Conservation (phyloP, 1,140 invertebrate species). For the Scaptomyza montana region DNA sequence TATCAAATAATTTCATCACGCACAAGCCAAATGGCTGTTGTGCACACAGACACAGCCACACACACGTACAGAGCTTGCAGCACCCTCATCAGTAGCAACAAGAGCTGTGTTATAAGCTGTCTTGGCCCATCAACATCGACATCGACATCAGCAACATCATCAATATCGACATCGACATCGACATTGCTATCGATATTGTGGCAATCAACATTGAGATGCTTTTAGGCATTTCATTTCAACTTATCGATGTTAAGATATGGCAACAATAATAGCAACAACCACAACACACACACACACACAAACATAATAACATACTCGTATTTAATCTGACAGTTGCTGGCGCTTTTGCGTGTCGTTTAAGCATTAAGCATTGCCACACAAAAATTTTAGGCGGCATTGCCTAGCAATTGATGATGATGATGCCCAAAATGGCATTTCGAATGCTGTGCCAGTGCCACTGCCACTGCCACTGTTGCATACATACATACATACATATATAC, state of each 20-base stretch:
- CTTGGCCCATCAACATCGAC: slow-evolving; percentile 2
- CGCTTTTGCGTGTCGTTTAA: slow-evolving; percentile 12
- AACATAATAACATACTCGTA: not conserved
- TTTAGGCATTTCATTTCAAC: slow-evolving; percentile 33
- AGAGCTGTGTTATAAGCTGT: slow-evolving; percentile 7
- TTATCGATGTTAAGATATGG: slow-evolving; percentile 26
- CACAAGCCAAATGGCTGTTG: slow-evolving; percentile 17
- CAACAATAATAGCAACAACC: not conserved
- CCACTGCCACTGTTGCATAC: slow-evolving; percentile 57
- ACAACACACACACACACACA: not conserved
- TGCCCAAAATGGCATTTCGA: slow-evolving; percentile 28
- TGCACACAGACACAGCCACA: not conserved
- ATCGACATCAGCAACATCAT: not conserved
- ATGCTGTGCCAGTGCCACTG: slow-evolving; percentile 46
- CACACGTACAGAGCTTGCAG: slow-evolving; percentile 12
- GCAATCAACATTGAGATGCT: slow-evolving; percentile 26
- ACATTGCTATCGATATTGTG: slow-evolving; percentile 38
- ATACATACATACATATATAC: slow-evolving; percentile 24
- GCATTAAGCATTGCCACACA: not conserved
- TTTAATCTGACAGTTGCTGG: slow-evolving; percentile 16
- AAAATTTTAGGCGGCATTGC: slow-evolving; percentile 24
- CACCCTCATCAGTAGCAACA: slow-evolving; percentile 11
- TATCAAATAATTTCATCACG: slow-evolving; percentile 48
- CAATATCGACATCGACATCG: slow-evolving; percentile 18
- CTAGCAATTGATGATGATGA: slow-evolving; percentile 32